Evolutionary conservation across 2,888 invertebrate genomes (phyloP).

Genomic region (Chrysomela aeneicollis): DNA sequence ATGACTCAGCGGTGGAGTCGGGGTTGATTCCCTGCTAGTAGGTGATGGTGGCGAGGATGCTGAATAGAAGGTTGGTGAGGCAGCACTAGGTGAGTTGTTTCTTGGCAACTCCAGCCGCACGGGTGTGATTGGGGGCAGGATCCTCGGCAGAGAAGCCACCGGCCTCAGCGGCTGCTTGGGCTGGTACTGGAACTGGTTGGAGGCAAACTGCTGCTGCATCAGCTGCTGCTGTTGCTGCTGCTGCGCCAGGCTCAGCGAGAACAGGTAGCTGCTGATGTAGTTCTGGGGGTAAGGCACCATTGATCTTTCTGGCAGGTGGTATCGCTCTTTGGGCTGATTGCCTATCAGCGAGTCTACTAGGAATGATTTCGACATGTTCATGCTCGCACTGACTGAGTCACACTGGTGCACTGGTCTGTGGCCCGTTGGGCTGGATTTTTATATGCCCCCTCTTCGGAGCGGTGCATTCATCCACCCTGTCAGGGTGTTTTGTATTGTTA

Average conservation of each 20-base stretch:
- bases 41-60: conserved; percentile 42
- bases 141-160: conserved; percentile 49
- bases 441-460: conserved; percentile 53
- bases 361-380: conserved; percentile 81
- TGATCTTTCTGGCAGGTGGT: conserved; percentile 60
- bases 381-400: conserved; percentile 26
- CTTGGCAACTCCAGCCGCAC: conserved; percentile 8
- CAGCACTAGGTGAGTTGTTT: conserved; percentile 14
- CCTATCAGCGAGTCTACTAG: conserved; percentile 81
- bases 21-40: conserved; percentile 68
- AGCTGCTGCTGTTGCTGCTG: conserved; percentile 60
- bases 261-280: conserved; percentile 70
- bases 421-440: conserved; percentile 40
- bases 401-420: conserved; percentile 10
- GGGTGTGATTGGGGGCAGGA: too few species aligned
- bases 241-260: conserved; percentile 71
- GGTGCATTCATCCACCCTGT: conserved; percentile 47
- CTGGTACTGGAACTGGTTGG: conserved; percentile 29
- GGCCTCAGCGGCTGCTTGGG: conserved; percentile 55
- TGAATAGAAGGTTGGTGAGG: conserved; percentile 39
- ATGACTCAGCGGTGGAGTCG: conserved; percentile 62
- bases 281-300: conserved; percentile 72
- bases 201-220: conserved; percentile 54
- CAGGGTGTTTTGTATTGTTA: conserved; percentile 52
- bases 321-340: conserved; percentile 67